phyloP scores from a whole-genome alignment of 2,113 vertebrate genomes.

The Ictidomys tridecemlineatus region DNA sequence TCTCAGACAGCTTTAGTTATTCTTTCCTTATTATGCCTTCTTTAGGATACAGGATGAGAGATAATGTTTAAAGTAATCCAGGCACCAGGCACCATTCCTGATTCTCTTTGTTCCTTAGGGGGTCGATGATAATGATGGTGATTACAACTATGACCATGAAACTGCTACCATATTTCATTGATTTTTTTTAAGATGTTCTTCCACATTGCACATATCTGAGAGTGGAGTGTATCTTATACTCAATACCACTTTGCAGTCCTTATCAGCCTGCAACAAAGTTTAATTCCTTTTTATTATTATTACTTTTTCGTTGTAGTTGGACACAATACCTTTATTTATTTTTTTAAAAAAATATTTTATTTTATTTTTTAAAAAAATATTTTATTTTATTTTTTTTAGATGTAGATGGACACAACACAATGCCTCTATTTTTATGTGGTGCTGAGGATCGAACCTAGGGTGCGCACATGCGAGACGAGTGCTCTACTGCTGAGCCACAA shows the following conservation, averaged over 20 bases:
- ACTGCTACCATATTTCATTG: background rate
- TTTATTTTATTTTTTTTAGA: too few relatives aligned
- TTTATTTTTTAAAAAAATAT: too few relatives aligned
- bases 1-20: background rate
- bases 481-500: too few relatives aligned
- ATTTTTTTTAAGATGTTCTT: background rate
- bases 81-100: too few relatives aligned
- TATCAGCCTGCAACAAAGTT: background rate
- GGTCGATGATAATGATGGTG: background rate
- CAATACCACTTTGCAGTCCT: background rate
- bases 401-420: too few relatives aligned
- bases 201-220: background rate
- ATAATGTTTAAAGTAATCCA: background rate
- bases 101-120: background rate
- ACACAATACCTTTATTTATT: too few relatives aligned
- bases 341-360: too few relatives aligned
- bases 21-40: background rate
- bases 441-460: too few relatives aligned
- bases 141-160: fast-evolving
- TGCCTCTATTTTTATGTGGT: too few relatives aligned
- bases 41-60: background rate
- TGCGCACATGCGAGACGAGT: too few relatives aligned
- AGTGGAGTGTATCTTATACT: background rate
- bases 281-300: background rate
- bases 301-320: too few relatives aligned